phyloP scores from a whole-genome alignment of 2,888 invertebrate genomes.

The Amiota communis region DNA sequence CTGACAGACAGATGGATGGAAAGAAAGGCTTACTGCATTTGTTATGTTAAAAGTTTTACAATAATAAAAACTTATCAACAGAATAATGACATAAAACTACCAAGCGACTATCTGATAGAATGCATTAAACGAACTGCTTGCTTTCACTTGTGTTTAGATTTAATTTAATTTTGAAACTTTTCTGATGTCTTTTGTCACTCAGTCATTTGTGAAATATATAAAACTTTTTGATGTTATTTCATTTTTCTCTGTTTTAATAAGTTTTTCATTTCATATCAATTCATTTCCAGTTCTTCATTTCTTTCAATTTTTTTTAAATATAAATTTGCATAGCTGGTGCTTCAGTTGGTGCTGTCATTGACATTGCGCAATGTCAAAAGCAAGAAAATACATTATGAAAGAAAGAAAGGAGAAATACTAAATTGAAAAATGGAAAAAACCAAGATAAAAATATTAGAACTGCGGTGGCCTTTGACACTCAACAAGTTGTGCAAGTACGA shows the following conservation, averaged over 20 bases:
- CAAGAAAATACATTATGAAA: not conserved
- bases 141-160: not conserved
- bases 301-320: not conserved
- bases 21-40: no score
- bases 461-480: no score
- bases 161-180: conserved; percentile 4
- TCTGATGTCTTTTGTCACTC: not conserved
- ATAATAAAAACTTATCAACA: conserved; percentile 2
- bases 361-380: conserved; percentile 16
- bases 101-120: no score
- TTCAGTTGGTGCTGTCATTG: not conserved
- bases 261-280: no score
- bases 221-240: not conserved
- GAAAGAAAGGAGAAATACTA: no score
- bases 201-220: not conserved
- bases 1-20: no score
- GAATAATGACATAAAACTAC: no score
- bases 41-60: conserved; percentile 8
- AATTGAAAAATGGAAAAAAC: no score
- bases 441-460: no score
- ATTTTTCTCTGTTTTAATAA: no score
- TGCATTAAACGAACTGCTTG: not conserved
- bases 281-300: no score
- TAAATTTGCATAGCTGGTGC: not conserved
- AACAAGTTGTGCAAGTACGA: no score